Evolutionary conservation across 2,113 vertebrate species (phyloP).

Genomic region (Eira barbara): DNA sequence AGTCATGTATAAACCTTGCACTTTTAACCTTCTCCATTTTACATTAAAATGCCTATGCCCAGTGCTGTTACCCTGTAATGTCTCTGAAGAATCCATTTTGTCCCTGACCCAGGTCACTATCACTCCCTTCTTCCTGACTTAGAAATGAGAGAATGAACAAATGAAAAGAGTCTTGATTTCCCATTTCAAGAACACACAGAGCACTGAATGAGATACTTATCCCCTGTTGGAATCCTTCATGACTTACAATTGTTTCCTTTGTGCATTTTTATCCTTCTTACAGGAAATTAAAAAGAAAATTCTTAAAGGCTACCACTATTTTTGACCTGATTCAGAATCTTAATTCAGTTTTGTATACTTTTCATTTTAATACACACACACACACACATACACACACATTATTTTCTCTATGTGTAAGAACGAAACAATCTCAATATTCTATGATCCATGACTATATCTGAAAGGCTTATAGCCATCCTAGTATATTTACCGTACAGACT

Average conservation of each 20-base stretch:
- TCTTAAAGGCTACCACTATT: not conserved
- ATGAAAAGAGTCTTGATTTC: not conserved
- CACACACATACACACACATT: not conserved
- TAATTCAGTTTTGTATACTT: conserved; percentile 26
- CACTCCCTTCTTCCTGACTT: not conserved
- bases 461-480: conserved; percentile 62
- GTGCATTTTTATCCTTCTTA: conserved; percentile 19
- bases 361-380: not conserved
- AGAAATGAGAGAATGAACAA: not conserved
- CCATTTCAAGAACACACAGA: not conserved
- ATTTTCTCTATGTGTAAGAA: conserved; percentile 42
- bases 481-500: conserved; percentile 64
- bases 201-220: not conserved
- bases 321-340: not conserved
- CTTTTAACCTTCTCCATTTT: not conserved
- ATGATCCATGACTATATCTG: conserved; percentile 47
- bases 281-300: conserved; percentile 44
- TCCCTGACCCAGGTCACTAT: not conserved
- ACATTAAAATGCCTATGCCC: not conserved
- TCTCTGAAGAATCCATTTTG: not conserved
- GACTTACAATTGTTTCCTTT: conserved; percentile 39
- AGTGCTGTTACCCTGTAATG: not conserved
- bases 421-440: conserved; percentile 38
- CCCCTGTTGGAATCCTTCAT: not conserved
- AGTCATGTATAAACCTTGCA: not conserved